These are phyloP conservation scores for Drosophila pandora DNA, from an alignment of 1,140 invertebrate genomes.

Conservation along the genomic window DNA sequence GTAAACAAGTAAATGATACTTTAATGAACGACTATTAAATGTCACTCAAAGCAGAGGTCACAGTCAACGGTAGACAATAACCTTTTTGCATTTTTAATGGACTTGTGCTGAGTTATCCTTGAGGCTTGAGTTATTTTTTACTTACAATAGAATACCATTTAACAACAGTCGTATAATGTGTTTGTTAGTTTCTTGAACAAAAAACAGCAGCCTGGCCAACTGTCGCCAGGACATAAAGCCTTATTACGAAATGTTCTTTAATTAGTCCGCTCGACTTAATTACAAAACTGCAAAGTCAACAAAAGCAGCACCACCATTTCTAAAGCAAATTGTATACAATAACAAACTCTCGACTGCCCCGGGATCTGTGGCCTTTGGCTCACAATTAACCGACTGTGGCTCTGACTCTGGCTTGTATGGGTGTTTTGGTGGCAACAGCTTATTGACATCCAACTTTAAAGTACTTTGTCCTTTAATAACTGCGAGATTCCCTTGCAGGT, in stretches of 20 bases:
- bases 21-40: conserved; percentile 46
- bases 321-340: conserved; percentile 27
- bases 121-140: conserved; percentile 41
- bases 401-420: conserved; percentile 2
- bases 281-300: conserved; percentile 63
- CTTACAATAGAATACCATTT: conserved; percentile 52
- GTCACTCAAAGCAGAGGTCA: conserved; percentile 41
- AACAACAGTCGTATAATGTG: background rate
- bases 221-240: conserved; percentile 49
- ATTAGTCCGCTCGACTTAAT: conserved; percentile 70
- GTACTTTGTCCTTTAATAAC: conserved; percentile 39
- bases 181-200: background rate
- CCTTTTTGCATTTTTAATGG: conserved; percentile 53
- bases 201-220: conserved; percentile 10
- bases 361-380: conserved; percentile 27
- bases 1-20: conserved; percentile 44
- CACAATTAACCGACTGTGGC: conserved; percentile 42
- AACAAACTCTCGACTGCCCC: conserved; percentile 14
- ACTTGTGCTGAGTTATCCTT: background rate
- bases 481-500: conserved; percentile 19
- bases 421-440: conserved; percentile 47
- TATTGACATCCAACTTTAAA: conserved; percentile 44
- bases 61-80: conserved; percentile 19
- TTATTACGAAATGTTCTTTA: conserved; percentile 64
- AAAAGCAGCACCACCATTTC: conserved; percentile 30